Base-by-base conservation (phyloP, 2,113 vertebrate genomes). In the Barbus barbus region DNA sequence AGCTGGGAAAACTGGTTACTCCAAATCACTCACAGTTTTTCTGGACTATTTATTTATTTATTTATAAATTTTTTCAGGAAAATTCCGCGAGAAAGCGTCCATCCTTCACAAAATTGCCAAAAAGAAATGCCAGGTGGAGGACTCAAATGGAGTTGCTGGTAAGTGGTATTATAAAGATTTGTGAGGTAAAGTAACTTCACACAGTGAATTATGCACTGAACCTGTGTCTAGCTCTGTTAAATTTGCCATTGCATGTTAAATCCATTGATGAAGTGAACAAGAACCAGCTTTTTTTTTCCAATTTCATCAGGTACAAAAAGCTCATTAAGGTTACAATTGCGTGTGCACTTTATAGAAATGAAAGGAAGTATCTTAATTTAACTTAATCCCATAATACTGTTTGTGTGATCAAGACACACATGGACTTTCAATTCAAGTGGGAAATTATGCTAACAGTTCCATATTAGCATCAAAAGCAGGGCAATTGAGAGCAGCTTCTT, bases 51-150 rank as follows among this genome's bases (percentile, higher is more conserved):
- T 92, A 22, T 22, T 56, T 95, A 82, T 93, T 48, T 89, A 8
- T 92, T 48, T n/a, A n/a, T n/a, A n/a, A n/a, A n/a, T 92, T 56
- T 22, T 56, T 95, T 82, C 93, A 99, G 97, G 98, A 87, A 97
- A 96, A 88, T 99, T 99, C 92, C 96, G 96, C 86, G 97, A 99
- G 94, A 99, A 97, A 88, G 98, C 97, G 0, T 98, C 97, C 82
- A 98, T 99, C 90, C 97, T 99, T 78, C 97, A 99, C 90, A 99
- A 98, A 94, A 98, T 99, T 0, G 97, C 98, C 83, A 99, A 99
- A 94, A 99, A 97, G 95, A 99, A 98, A 91, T 98, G 97, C 90
- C 97, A 98, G 85, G 97, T 96, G 84, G 97, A 98, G 85, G 97
- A 99, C 87, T 95, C 96, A 83, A 98, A 98, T 20, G 97, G 97